These are phyloP conservation scores for Heliconius hermathena DNA, from an alignment of 1,140 invertebrate species.

Conservation along the genomic window DNA sequence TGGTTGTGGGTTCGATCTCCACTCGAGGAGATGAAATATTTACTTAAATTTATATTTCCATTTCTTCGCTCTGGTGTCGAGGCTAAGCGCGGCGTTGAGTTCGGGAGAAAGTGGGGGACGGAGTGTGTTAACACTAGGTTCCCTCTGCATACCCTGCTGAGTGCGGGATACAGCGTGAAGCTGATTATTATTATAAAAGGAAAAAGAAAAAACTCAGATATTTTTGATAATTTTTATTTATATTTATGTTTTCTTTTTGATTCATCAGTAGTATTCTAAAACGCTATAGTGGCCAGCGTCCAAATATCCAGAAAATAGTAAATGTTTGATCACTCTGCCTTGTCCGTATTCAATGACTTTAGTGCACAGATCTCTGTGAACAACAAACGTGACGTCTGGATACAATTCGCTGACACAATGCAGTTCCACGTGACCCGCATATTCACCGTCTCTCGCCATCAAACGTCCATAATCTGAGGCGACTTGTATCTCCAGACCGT, in stretches of 20 bases:
- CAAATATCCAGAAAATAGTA: conserved; percentile 65
- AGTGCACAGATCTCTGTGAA: conserved; percentile 58
- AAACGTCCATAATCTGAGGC: conserved; percentile 54
- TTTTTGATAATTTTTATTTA: neutral
- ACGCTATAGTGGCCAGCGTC: conserved; percentile 74
- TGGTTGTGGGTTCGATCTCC: too few relatives aligned
- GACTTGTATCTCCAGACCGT: conserved; percentile 50
- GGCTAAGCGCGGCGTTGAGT: too few relatives aligned
- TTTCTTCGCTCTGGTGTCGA: too few relatives aligned
- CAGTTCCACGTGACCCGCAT: conserved; percentile 69
- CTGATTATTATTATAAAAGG: neutral
- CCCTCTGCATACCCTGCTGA: too few relatives aligned
- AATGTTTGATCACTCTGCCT: conserved; percentile 57
- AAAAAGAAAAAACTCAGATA: neutral
- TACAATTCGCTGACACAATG: conserved; percentile 65
- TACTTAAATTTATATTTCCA: too few relatives aligned
- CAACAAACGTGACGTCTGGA: conserved; percentile 61
- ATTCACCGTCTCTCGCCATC: conserved; percentile 67
- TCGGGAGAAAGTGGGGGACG: too few relatives aligned
- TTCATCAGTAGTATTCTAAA: conserved; percentile 57
- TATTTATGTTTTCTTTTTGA: neutral
- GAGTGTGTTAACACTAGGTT: too few relatives aligned
- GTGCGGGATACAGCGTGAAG: too few relatives aligned
- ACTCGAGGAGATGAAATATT: too few relatives aligned
- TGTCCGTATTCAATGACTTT: conserved; percentile 67